phyloP scores from a whole-genome alignment of 2,888 invertebrate genomes.

The Patella caerulea region DNA sequence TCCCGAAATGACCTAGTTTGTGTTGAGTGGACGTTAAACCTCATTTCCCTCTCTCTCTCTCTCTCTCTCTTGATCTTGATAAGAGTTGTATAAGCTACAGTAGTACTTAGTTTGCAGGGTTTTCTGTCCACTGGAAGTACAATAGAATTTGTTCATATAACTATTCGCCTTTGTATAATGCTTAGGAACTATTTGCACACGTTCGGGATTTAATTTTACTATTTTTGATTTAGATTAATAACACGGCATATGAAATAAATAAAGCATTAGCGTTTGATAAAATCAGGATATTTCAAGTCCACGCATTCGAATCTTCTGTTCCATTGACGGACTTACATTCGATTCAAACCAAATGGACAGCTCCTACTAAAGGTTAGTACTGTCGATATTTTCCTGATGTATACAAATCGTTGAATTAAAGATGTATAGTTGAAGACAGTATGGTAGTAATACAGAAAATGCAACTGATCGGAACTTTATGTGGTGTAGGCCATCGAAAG shows the following conservation, averaged over 20 bases:
- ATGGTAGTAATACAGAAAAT: neutral
- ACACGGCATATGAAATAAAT: slow-evolving; percentile 13
- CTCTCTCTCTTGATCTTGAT: too few relatives aligned
- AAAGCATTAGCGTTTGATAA: slow-evolving; percentile 14
- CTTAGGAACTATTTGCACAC: too few relatives aligned
- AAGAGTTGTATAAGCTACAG: slow-evolving; percentile 30
- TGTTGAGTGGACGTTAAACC: too few relatives aligned
- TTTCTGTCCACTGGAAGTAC: slow-evolving; percentile 22
- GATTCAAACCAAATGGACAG: neutral
- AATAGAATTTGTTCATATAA: slow-evolving; percentile 38
- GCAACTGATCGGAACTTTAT: too few relatives aligned
- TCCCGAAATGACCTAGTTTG: too few relatives aligned
- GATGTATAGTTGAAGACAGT: too few relatives aligned
- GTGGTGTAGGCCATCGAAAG: too few relatives aligned
- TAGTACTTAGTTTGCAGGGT: slow-evolving; percentile 23
- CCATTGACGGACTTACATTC: slow-evolving; percentile 13
- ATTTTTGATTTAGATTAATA: slow-evolving; percentile 7
- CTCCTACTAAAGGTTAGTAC: neutral
- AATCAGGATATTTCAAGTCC: slow-evolving; percentile 17
- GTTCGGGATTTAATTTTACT: too few relatives aligned
- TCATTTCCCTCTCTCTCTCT: too few relatives aligned
- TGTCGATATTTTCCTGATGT: too few relatives aligned
- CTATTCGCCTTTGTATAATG: slow-evolving; percentile 33
- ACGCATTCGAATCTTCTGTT: neutral
- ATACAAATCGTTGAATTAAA: too few relatives aligned